Evolutionary conservation across 1,140 invertebrate genomes (phyloP).

Genomic region (Drosophila insularis): DNA sequence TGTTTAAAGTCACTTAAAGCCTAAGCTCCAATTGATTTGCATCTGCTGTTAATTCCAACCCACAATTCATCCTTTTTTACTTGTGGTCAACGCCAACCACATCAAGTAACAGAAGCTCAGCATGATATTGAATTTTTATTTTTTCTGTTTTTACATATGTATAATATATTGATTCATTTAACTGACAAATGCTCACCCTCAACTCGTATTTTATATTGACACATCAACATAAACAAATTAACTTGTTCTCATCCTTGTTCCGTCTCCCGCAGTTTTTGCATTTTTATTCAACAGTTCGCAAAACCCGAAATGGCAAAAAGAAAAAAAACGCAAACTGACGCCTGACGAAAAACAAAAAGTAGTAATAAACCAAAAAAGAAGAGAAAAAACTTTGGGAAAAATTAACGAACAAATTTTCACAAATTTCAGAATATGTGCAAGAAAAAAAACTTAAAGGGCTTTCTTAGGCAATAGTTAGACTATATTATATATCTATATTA

Average conservation of each 20-base stretch:
- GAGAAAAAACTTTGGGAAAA: neutral
- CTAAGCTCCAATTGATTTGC: conserved; percentile 51
- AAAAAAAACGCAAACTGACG: conserved; percentile 34
- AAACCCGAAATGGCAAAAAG: conserved; percentile 11
- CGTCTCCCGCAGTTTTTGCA: conserved; percentile 9
- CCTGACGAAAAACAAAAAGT: conserved; percentile 16
- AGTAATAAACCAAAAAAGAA: neutral
- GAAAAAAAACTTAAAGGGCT: too few species aligned
- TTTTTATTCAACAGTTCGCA: conserved; percentile 5
- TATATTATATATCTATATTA: too few species aligned
- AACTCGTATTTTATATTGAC: conserved; percentile 38
- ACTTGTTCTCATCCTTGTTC: conserved; percentile 29
- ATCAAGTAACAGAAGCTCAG: conserved; percentile 45
- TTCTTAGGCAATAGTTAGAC: too few species aligned
- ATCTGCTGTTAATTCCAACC: conserved; percentile 7
- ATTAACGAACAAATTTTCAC: neutral
- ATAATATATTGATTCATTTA: conserved; percentile 27
- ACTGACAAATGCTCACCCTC: conserved; percentile 43
- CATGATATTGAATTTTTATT: conserved; percentile 46
- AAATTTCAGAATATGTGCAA: too few species aligned
- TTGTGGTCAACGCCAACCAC: conserved; percentile 48
- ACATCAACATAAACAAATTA: conserved; percentile 55
- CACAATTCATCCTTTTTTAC: neutral
- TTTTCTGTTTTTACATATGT: neutral
- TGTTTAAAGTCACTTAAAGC: conserved; percentile 56